Evolutionary conservation across 2,797 vertebrate genomes (phyloP), one percentile per base, ranked within the genome.

Genomic region (Meriones psammophilus): DNA sequence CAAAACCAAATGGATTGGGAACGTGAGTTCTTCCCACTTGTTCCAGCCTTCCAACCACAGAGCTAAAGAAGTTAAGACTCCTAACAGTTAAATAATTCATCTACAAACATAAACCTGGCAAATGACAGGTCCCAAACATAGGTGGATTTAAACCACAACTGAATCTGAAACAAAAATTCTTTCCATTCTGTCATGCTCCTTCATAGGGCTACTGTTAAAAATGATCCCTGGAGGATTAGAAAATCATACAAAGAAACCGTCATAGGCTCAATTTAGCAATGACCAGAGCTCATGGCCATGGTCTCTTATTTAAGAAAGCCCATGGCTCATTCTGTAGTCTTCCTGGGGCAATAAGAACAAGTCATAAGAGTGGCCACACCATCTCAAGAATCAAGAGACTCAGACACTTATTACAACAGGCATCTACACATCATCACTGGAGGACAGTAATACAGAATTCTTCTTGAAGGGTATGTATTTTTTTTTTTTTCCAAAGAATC

Each of bases 231-330:
- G 39, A 96, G 94, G 78, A 90, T 95, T 96, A 89, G 54, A 94
- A 96, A 96, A 97, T 86, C 69, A 94, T 88, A 96, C 96, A 97
- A 96, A 96, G 95, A 96, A 96, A 96, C 62, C 89, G 79, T 95
- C 96, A 95, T 89, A 90, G 94, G 96, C 94, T 96, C 92, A 94
- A 80, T 96, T 97, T 97, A 97, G 93, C 90, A 97, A 96, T 96
- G 94, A 93, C 96, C 96, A 86, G 33, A 87, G 74, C 62, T 96
- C 90, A 94, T 62, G 62, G 68, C 56, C 88, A 96, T 84, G 64
- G 64, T 94, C 94, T 89, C 88, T 95, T 92, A 96, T 97, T 97
- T 97, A 96, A 96, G 96, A 91, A 96, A 84, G 88, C 91, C 89
- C 68, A 92, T 46, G 64, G 95, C 92, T 97, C 88, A 93, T 94